Percentiles rank a stretch among this genome's conserved stretches.
Conservation (phyloP, 2,113 vertebrate genomes). For the Jacana jacana region DNA sequence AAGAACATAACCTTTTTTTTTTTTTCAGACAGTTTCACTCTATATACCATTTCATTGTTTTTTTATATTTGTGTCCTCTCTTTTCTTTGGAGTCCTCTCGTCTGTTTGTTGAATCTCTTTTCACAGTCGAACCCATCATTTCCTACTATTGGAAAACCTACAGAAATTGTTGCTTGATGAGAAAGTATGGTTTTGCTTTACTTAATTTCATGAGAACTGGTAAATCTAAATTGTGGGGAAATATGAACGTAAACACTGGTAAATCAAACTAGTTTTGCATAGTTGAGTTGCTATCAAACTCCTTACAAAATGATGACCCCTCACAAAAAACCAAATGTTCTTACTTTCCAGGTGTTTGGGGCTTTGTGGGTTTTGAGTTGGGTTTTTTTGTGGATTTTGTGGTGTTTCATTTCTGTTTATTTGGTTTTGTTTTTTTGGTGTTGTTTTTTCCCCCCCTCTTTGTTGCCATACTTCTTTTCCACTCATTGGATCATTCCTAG, state of each 20-base stretch:
- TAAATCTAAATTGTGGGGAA: background rate
- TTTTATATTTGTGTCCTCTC: background rate
- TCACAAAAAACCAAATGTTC: background rate
- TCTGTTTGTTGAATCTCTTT: background rate
- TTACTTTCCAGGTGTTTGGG: background rate
- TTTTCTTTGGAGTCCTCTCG: background rate
- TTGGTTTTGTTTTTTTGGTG: background rate
- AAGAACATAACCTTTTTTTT: background rate
- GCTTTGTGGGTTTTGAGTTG: background rate
- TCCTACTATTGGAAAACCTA: background rate
- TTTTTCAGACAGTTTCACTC: background rate
- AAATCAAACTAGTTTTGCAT: background rate
- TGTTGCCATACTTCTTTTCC: background rate
- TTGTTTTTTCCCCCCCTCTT: background rate
- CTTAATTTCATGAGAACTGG: background rate
- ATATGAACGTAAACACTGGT: background rate
- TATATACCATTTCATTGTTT: background rate
- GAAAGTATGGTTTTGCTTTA: background rate
- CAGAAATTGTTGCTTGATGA: background rate
- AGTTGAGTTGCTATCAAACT: background rate
- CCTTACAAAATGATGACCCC: background rate
- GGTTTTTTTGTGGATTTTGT: background rate
- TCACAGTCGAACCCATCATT: background rate
- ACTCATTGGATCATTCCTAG: background rate
- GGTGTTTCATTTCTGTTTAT: background rate